A percentile compares a stretch with the other conserved stretches of the same genome.
These are phyloP conservation scores for Diplodus sargus DNA, from an alignment of 2,797 vertebrate species.

Conservation along the genomic window DNA sequence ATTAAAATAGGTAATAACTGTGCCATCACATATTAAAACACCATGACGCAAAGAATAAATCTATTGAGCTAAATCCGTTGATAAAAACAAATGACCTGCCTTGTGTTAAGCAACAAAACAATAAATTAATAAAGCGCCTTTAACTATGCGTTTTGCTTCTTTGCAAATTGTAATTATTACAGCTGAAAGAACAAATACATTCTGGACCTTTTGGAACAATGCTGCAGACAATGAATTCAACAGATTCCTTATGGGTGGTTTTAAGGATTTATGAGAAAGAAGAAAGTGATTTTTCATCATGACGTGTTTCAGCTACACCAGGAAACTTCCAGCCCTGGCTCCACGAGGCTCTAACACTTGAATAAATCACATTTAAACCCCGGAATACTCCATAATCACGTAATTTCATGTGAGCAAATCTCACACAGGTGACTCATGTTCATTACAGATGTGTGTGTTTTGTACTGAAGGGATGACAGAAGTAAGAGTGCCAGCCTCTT, in stretches of 20 bases:
- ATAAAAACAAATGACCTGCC: constrained; percentile 70
- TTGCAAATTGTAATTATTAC: constrained; percentile 69
- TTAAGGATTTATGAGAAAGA: constrained; percentile 48
- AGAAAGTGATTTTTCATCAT: constrained; percentile 43
- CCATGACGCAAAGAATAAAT: constrained; percentile 36
- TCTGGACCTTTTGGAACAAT: constrained; percentile 49
- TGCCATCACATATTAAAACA: constrained; percentile 47
- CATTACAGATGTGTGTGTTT: background rate
- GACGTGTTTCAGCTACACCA: constrained; percentile 20
- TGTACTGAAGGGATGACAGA: constrained; percentile 6
- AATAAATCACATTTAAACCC: constrained; percentile 21
- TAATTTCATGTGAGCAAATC: background rate
- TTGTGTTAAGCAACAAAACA: constrained; percentile 48
- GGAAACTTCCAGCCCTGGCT: constrained; percentile 2
- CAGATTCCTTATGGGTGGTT: constrained; percentile 40
- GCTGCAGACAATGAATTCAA: constrained; percentile 38
- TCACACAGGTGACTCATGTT: constrained; percentile 10
- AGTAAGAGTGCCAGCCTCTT: background rate
- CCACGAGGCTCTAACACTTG: constrained; percentile 5
- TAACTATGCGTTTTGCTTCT: constrained; percentile 50
- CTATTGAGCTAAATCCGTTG: constrained; percentile 33
- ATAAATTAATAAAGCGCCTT: constrained; percentile 56
- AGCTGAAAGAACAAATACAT: constrained; percentile 61
- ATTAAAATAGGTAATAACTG: constrained; percentile 52
- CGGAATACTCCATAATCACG: background rate